Conservation (phyloP, 2,113 vertebrate genomes). For the Leucoraja erinaceus region DNA sequence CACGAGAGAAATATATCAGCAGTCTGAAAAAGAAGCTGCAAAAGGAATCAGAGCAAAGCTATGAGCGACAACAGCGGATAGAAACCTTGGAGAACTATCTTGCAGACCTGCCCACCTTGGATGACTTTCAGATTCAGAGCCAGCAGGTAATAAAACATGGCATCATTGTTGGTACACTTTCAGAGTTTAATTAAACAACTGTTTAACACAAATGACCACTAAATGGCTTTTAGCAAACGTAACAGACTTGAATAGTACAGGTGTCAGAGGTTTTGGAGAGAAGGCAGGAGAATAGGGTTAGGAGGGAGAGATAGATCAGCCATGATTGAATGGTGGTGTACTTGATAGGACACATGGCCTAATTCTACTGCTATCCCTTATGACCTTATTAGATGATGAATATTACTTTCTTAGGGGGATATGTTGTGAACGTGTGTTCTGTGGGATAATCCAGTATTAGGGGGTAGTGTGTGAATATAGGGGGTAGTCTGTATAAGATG, state of each 20-base stretch:
- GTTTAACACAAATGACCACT: background rate
- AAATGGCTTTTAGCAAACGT: no score
- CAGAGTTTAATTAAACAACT: background rate
- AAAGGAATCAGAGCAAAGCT: slow-evolving; percentile 80
- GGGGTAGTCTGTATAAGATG: no score
- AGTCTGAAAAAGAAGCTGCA: slow-evolving; percentile 91
- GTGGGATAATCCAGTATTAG: no score
- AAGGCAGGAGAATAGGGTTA: no score
- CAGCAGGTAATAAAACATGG: slow-evolving; percentile 64
- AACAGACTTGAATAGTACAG: background rate
- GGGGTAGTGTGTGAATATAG: no score
- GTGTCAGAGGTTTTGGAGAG: no score
- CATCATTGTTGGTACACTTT: background rate
- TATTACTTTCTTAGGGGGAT: background rate
- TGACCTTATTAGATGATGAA: background rate
- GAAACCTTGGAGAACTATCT: slow-evolving; percentile 93
- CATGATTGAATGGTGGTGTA: no score
- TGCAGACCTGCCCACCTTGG: slow-evolving; percentile 82
- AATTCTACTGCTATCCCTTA: no score
- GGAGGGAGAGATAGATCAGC: no score
- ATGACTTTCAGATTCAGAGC: slow-evolving; percentile 75
- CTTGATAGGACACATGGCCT: no score
- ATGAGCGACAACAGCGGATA: slow-evolving; percentile 84
- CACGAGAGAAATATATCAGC: slow-evolving; percentile 86
- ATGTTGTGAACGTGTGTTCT: no score